A percentile compares a stretch with the other conserved stretches of the same genome.
Conservation (phyloP, 2,113 vertebrate species). For the Phyllostomus discolor region DNA sequence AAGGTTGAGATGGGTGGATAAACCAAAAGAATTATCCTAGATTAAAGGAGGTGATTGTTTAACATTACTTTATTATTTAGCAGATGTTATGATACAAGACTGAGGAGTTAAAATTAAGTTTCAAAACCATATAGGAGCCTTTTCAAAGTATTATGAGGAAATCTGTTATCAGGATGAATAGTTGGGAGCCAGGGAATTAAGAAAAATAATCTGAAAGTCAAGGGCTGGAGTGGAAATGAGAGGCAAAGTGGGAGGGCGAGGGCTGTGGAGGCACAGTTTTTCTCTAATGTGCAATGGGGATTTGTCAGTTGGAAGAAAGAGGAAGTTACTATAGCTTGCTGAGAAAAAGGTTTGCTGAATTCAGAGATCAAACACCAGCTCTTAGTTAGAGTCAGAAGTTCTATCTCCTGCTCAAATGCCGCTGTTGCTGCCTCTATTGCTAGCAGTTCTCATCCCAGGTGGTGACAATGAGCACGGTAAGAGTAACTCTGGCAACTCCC, state of each 20-base stretch:
- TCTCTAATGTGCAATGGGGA: background rate
- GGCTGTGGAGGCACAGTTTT: background rate
- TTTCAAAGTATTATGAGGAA: background rate
- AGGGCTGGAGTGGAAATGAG: background rate
- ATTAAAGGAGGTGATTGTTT: background rate
- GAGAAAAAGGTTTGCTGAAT: background rate
- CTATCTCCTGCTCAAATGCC: background rate
- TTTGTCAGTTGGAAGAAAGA: background rate
- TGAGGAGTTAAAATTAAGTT: background rate
- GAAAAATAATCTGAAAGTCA: background rate
- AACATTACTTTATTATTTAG: background rate
- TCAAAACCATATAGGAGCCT: rapidly evolving
- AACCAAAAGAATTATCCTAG: too few species aligned
- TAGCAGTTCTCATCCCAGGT: background rate
- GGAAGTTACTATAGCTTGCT: background rate
- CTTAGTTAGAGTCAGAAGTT: background rate
- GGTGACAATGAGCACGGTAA: background rate
- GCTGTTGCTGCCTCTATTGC: background rate
- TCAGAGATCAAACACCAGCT: background rate
- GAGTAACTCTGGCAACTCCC: background rate
- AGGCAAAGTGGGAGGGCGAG: too few species aligned
- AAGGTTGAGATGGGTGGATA: background rate
- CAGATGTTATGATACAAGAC: background rate
- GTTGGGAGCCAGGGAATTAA: background rate
- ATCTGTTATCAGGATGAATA: background rate